phyloP scores from a whole-genome alignment of 2,797 vertebrate species.

The Cephalopachus bancanus region DNA sequence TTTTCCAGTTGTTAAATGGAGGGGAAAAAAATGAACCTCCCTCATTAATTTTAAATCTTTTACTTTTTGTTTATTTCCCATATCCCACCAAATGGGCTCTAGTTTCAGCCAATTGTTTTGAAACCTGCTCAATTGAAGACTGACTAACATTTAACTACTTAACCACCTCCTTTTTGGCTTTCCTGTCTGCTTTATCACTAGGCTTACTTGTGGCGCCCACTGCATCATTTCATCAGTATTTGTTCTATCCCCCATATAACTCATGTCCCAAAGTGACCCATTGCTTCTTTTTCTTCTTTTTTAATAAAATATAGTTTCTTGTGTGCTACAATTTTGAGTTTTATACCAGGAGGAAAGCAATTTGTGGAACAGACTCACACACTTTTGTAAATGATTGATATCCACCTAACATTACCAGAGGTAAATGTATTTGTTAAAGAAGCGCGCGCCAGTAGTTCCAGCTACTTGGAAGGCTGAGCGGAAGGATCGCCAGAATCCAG shows the following conservation, averaged over 20 bases:
- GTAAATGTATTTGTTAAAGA: constrained; percentile 16
- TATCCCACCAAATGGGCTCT: neutral
- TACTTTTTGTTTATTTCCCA: neutral
- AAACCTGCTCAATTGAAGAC: neutral
- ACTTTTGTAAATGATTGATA: neutral
- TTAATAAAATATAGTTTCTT: neutral
- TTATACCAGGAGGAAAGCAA: neutral
- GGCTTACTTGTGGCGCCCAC: neutral
- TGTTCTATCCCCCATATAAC: neutral
- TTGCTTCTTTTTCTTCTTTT: constrained; percentile 9
- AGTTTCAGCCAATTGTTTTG: constrained; percentile 3
- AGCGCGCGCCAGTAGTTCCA: no score
- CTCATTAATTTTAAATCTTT: constrained; percentile 44
- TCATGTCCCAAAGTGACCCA: neutral
- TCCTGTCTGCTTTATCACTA: neutral
- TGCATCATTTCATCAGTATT: neutral
- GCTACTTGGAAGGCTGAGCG: no score
- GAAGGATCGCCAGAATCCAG: no score
- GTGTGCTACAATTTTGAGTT: neutral
- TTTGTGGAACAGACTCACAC: neutral
- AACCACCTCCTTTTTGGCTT: neutral
- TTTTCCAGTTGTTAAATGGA: constrained; percentile 32
- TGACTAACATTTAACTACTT: neutral
- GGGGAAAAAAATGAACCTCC: neutral
- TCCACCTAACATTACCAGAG: neutral